phyloP scores from a whole-genome alignment of 2,113 vertebrate genomes.

The Elephantulus edwardii region DNA sequence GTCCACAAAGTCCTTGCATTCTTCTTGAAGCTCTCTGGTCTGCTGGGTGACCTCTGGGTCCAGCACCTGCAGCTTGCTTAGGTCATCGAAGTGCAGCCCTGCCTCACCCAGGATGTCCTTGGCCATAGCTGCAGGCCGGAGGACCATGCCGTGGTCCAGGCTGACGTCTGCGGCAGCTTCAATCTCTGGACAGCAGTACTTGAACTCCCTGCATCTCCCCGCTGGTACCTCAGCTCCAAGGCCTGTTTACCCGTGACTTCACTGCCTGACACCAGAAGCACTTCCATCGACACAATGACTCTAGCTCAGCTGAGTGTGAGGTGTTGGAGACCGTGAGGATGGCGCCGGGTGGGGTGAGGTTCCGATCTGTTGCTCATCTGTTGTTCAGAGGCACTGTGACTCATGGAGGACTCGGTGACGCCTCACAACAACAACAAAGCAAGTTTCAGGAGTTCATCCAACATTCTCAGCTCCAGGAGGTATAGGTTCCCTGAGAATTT shows the following conservation, averaged over 20 bases:
- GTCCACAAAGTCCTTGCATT: slow-evolving; percentile 91
- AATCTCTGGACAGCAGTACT: background rate
- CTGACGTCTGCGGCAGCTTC: background rate
- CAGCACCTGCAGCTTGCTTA: slow-evolving; percentile 89
- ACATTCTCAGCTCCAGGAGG: no score
- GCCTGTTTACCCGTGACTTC: background rate
- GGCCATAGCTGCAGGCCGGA: slow-evolving; percentile 80
- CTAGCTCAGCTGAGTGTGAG: no score
- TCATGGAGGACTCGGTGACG: no score
- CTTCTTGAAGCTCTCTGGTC: slow-evolving; percentile 90
- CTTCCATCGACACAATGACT: no score
- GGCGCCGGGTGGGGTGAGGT: no score
- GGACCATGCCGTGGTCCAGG: background rate
- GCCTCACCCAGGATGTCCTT: slow-evolving; percentile 88
- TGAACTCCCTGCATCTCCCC: no score
- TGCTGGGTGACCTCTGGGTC: slow-evolving; percentile 90
- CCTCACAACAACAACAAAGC: no score
- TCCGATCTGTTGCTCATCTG: no score
- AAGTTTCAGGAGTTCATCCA: no score
- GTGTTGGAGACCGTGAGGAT: no score
- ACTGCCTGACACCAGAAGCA: background rate
- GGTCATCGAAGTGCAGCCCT: slow-evolving; percentile 90
- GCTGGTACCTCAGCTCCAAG: background rate
- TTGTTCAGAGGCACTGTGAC: no score
- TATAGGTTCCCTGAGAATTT: no score